Conservation (phyloP, 2,888 invertebrate species). For the Callinectes sapidus region DNA sequence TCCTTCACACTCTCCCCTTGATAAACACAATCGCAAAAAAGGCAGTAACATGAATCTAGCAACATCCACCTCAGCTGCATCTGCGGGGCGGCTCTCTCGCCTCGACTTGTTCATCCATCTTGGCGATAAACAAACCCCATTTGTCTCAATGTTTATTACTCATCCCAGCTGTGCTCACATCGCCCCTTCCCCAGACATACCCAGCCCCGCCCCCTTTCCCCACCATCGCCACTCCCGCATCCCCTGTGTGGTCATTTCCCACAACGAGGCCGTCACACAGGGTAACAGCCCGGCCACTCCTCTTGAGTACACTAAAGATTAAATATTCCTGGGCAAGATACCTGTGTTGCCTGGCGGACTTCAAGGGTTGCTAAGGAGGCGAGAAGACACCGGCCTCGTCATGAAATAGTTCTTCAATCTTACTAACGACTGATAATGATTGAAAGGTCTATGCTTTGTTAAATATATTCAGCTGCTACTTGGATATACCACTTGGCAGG, state of each 20-base stretch:
- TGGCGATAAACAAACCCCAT: conserved; percentile 37
- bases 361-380: background rate
- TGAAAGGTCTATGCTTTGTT: background rate
- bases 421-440: background rate
- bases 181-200: background rate
- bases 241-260: conserved; percentile 21
- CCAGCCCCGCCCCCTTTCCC: background rate
- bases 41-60: background rate
- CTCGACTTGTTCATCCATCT: conserved; percentile 4
- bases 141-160: conserved; percentile 47
- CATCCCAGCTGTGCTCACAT: conserved; percentile 38
- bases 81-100: background rate
- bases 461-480: background rate
- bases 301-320: background rate
- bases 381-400: background rate
- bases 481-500: too few relatives aligned
- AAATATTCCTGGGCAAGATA: background rate
- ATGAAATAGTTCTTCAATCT: background rate
- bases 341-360: background rate
- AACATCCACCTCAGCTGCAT: conserved; percentile 30
- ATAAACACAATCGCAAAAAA: conserved; percentile 18
- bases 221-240: background rate
- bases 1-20: conserved; percentile 9
- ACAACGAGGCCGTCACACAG: background rate
- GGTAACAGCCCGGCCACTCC: background rate